Evolutionary conservation across 2,113 vertebrate genomes (phyloP), one percentile per base, ranked within the genome.

Genomic region (Oophaga pumilio): DNA sequence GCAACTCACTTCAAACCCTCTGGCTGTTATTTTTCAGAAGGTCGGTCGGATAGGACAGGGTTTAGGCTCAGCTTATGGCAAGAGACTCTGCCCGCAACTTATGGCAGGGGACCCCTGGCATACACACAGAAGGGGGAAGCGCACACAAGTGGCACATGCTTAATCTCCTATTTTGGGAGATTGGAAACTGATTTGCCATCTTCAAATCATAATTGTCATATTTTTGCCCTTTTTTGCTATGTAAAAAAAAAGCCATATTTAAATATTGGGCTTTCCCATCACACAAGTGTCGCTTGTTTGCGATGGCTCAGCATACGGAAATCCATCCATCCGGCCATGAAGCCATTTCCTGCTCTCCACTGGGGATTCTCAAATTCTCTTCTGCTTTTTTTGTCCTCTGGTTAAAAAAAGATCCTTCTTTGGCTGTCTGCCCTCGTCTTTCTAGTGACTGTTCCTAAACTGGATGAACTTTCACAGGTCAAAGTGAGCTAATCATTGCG

Each of bases 381-480:
- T 52, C 24, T 43, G 28, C 28, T 22, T 53, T 50, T 66, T 73
- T 26, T 26, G 6, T 62, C 18, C 33, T 50, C 9, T 33, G 33
- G 33, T n/a, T 74, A 74, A 8, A 74, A 60, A 60, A 85, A 74
- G 20, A 0, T 85, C 20, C 73, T 52, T 62, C 57, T 11, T 62
- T 62, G 78, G 78, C 56, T 1, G 15, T 81, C n/a, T 81, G 57
- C 78, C 78, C 78, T 60, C 6, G 20, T 81, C 78, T 81, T 79
- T 59, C 53, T 79, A 79, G 77, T 28, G 77, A 59, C 53, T 79
- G 24, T 57, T 62, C 57, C 57, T 53, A 59, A 57, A 81, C 56
- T 81, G 26, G 78, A 81, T 81, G 26, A 11, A 33, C 26, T 81
- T 79, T 79, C 77, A 56, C n/a, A 59, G 52, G 26, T 79, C 77